Evolutionary conservation across 2,888 invertebrate genomes (phyloP).

Genomic region (Cenopis cana): DNA sequence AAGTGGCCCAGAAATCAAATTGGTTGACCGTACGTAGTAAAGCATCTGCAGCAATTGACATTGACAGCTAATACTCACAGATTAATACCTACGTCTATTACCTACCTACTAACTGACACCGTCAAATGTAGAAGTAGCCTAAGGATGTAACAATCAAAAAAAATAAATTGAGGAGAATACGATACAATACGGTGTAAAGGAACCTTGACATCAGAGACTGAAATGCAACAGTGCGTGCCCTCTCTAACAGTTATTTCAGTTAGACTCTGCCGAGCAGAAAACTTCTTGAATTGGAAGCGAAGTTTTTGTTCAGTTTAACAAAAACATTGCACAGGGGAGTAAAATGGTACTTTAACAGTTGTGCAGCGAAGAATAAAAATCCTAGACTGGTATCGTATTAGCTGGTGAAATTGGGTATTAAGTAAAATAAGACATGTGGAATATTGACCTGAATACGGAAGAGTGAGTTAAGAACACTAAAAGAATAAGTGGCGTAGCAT

Average conservation of each 20-base stretch:
- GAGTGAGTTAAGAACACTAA: neutral
- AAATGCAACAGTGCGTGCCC: constrained; percentile 62
- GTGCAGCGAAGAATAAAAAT: neutral
- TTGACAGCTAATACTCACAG: too few relatives aligned
- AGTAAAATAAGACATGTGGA: neutral
- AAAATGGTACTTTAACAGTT: neutral
- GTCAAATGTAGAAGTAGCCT: too few relatives aligned
- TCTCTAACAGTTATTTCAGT: constrained; percentile 69
- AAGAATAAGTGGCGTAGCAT: neutral
- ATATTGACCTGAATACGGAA: neutral
- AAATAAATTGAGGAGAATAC: neutral
- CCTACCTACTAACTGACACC: too few relatives aligned
- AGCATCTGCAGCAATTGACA: too few relatives aligned
- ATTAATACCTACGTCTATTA: too few relatives aligned
- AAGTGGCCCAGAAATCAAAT: too few relatives aligned
- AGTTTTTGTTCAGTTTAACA: constrained; percentile 13
- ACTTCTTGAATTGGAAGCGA: constrained; percentile 35
- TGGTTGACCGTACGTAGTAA: too few relatives aligned
- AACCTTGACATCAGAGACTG: constrained; percentile 44
- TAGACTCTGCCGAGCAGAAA: constrained; percentile 65
- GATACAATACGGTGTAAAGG: constrained; percentile 31
- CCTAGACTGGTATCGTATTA: neutral
- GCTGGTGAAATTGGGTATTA: neutral
- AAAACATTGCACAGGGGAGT: constrained; percentile 7
- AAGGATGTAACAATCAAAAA: too few relatives aligned